These are phyloP conservation scores for Lycaon pictus DNA, from an alignment of 2,113 vertebrate genomes.

Conservation along the genomic window DNA sequence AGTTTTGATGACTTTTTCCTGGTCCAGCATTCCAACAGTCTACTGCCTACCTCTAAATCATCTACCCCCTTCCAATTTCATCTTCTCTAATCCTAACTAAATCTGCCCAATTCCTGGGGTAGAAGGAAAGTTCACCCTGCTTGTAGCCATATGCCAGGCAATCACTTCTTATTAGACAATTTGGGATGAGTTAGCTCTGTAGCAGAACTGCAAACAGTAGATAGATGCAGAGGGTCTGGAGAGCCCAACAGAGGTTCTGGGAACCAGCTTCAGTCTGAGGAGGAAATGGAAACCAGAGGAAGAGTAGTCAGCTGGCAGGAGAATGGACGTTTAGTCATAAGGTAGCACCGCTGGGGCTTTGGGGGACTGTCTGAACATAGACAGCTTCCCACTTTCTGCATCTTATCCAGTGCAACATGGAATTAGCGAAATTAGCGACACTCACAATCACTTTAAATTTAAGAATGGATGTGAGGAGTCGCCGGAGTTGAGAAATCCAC, in stretches of 20 bases:
- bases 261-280: background rate
- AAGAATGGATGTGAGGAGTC: background rate
- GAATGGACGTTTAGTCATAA: fast-evolving
- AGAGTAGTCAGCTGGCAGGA: background rate
- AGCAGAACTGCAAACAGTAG: background rate
- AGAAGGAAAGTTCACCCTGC: background rate
- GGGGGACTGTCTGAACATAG: background rate
- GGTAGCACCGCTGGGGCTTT: fast-evolving
- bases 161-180: background rate
- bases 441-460: no score
- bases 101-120: background rate
- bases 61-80: background rate
- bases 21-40: background rate
- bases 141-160: background rate
- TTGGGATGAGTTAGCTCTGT: background rate
- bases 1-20: background rate
- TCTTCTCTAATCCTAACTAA: background rate
- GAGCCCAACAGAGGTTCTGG: no score
- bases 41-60: background rate
- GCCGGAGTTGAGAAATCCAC: no score
- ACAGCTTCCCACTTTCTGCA: background rate
- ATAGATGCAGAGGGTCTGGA: no score
- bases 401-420: fast-evolving
- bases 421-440: background rate
- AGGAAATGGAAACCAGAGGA: no score